Evolutionary conservation across 2,888 invertebrate genomes (phyloP).

Genomic region (Calliscelio sp.): DNA sequence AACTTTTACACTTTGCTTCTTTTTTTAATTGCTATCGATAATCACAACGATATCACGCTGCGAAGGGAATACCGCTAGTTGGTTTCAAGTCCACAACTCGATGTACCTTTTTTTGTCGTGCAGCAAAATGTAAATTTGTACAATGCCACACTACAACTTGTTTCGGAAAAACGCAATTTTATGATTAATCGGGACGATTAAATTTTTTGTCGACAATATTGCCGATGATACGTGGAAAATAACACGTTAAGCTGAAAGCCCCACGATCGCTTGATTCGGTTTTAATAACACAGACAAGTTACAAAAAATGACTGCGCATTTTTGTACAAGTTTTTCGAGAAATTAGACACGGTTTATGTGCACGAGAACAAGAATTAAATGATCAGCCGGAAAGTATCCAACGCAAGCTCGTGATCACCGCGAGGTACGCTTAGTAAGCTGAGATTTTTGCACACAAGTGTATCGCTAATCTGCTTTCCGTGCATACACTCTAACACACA

Average conservation of each 20-base stretch:
- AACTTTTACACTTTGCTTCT: constrained; percentile 35
- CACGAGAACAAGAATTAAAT: constrained; percentile 41
- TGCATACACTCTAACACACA: constrained; percentile 35
- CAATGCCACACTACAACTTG: not conserved
- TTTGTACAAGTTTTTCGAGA: constrained; percentile 30
- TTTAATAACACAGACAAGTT: constrained; percentile 41
- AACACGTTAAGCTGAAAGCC: not conserved
- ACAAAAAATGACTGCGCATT: constrained; percentile 2
- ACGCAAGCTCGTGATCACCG: constrained; percentile 59
- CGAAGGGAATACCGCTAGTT: constrained; percentile 34
- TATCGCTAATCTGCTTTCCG: constrained; percentile 40
- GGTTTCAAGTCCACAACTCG: constrained; percentile 19
- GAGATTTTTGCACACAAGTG: constrained; percentile 57
- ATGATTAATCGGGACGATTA: not conserved
- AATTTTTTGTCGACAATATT: not conserved
- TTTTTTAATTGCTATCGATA: constrained; percentile 55
- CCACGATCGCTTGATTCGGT: constrained; percentile 44
- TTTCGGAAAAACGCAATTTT: not conserved
- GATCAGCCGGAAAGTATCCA: constrained; percentile 43
- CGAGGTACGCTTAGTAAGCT: constrained; percentile 58
- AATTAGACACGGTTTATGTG: constrained; percentile 49
- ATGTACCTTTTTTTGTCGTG: constrained; percentile 1
- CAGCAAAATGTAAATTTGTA: not conserved
- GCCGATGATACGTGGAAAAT: constrained; percentile 32
- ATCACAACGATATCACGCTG: constrained; percentile 54